Conservation (phyloP, 2,113 vertebrate species). For the Melanerpes aurifrons region DNA sequence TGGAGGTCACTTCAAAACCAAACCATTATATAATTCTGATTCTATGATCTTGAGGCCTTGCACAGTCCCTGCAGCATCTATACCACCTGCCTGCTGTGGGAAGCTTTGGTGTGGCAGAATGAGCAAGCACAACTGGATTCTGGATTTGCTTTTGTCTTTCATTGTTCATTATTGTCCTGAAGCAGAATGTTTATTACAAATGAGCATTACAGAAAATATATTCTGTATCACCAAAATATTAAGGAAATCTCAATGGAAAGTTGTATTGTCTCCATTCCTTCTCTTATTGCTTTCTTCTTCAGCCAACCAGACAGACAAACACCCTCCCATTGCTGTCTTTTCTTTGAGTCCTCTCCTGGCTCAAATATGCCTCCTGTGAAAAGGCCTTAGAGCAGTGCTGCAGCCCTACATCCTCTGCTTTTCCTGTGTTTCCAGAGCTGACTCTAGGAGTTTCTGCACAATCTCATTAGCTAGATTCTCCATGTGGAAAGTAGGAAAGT, state of each 20-base stretch:
- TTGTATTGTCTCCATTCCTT: neutral
- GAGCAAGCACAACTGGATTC: neutral
- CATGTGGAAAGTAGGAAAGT: neutral
- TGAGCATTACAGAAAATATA: fast-evolving
- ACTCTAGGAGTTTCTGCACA: neutral
- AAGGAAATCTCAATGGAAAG: neutral
- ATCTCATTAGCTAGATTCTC: neutral
- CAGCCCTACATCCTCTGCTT: neutral
- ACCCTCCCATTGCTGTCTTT: neutral
- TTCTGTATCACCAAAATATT: neutral
- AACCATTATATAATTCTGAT: no score
- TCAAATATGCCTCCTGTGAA: neutral
- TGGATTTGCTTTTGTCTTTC: neutral
- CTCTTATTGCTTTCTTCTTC: neutral
- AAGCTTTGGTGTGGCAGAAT: neutral
- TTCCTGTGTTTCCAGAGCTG: neutral
- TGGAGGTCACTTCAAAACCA: no score
- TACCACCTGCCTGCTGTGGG: fast-evolving
- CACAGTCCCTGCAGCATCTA: neutral
- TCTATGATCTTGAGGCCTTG: neutral
- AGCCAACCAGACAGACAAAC: neutral
- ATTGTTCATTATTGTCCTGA: neutral
- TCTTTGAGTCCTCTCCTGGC: neutral
- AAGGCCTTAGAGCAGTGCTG: neutral
- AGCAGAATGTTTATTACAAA: neutral